Conservation (phyloP, 1,140 invertebrate species). For the Aethina tumida region DNA sequence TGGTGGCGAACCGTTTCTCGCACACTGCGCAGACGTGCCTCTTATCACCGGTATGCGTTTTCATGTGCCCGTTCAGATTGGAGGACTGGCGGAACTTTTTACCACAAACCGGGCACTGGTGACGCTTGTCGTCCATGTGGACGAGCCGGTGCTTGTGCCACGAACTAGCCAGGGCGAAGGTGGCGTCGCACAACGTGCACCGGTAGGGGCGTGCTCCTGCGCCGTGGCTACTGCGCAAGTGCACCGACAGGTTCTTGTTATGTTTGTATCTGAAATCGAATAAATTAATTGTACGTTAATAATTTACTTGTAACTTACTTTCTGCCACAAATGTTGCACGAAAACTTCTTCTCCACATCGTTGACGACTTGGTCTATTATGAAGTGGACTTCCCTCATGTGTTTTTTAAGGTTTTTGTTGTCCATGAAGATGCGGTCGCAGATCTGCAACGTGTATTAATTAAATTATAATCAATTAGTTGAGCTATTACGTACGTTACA, state of each 20-base stretch:
- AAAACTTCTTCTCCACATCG: slow-evolving; percentile 43
- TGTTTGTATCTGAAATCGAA: slow-evolving; percentile 27
- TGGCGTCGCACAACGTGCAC: slow-evolving; percentile 59
- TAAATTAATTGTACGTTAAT: neutral
- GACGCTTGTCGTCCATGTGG: slow-evolving; percentile 62
- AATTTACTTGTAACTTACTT: slow-evolving; percentile 17
- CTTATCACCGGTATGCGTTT: slow-evolving; percentile 41
- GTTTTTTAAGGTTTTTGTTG: slow-evolving; percentile 25
- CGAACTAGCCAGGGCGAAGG: slow-evolving; percentile 56
- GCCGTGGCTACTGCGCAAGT: slow-evolving; percentile 29
- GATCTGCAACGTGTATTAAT: slow-evolving; percentile 20
- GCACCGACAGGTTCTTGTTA: slow-evolving; percentile 24
- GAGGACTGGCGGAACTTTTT: slow-evolving; percentile 60
- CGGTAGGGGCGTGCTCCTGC: slow-evolving; percentile 61
- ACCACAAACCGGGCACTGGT: slow-evolving; percentile 62
- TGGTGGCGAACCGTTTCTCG: slow-evolving; percentile 24
- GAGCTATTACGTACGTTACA: slow-evolving; percentile 22
- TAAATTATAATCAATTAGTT: slow-evolving; percentile 4
- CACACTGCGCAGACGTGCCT: slow-evolving; percentile 22
- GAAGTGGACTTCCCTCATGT: slow-evolving; percentile 30
- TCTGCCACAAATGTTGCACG: slow-evolving; percentile 42
- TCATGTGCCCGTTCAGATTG: slow-evolving; percentile 53
- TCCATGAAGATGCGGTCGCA: slow-evolving; percentile 26
- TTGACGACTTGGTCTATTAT: slow-evolving; percentile 23
- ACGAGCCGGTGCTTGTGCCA: slow-evolving; percentile 53